Conservation (phyloP, 2,888 invertebrate species). For the Ptychoptera contaminata region DNA sequence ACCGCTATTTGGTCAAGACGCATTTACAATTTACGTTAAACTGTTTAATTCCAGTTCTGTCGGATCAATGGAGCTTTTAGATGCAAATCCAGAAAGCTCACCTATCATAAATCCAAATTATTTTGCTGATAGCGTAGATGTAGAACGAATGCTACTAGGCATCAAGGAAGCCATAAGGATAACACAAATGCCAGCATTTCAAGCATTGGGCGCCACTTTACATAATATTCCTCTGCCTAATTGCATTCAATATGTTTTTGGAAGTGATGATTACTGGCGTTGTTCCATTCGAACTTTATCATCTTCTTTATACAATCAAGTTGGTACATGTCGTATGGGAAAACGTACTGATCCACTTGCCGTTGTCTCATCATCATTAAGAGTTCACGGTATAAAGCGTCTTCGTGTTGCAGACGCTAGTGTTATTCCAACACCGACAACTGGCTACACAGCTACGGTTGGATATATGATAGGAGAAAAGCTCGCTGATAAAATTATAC, state of each 20-base stretch:
- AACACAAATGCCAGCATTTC: constrained; percentile 40
- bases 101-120: constrained; percentile 74
- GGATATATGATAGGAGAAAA: constrained; percentile 35
- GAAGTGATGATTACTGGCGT: constrained; percentile 49
- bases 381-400: constrained; percentile 39
- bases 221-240: constrained; percentile 35
- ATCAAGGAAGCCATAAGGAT: constrained; percentile 45
- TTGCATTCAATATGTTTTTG: constrained; percentile 33
- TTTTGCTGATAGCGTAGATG: constrained; percentile 46
- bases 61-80: constrained; percentile 46
- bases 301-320: constrained; percentile 34
- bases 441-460: constrained; percentile 47
- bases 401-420: constrained; percentile 49
- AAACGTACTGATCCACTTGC: constrained; percentile 24
- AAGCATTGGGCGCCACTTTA: constrained; percentile 36
- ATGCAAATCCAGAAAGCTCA: constrained; percentile 55
- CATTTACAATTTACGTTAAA: constrained; percentile 49
- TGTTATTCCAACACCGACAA: constrained; percentile 41
- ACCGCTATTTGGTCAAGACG: constrained; percentile 35
- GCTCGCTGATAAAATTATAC: constrained; percentile 41
- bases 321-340: constrained; percentile 34
- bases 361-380: constrained; percentile 39
- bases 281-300: constrained; percentile 43
- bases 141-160: constrained; percentile 40
- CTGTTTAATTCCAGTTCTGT: constrained; percentile 54